phyloP scores from a whole-genome alignment of 2,113 vertebrate species.

The Canis aureus region DNA sequence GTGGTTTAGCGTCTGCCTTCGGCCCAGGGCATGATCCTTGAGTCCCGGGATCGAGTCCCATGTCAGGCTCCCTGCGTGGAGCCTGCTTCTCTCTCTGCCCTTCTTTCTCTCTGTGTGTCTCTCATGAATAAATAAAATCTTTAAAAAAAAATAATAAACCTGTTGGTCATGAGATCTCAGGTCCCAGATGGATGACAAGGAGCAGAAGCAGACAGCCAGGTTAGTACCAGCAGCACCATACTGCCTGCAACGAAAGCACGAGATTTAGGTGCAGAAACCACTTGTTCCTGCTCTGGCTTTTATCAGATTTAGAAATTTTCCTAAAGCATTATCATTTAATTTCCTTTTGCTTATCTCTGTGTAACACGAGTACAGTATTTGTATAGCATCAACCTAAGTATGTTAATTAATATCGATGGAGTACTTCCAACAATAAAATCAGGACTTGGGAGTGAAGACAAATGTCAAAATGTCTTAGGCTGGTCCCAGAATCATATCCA shows the following conservation, averaged over 20 bases:
- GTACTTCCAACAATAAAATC: constrained; percentile 8
- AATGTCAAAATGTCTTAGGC: background rate
- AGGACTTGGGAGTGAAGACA: constrained; percentile 47
- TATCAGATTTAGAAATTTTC: background rate
- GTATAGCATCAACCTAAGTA: background rate
- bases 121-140: too few relatives aligned
- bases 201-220: background rate
- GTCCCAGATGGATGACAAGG: background rate
- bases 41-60: too few relatives aligned
- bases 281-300: background rate
- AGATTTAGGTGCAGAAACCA: background rate
- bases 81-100: too few relatives aligned
- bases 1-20: too few relatives aligned
- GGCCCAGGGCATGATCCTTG: too few relatives aligned
- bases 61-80: too few relatives aligned
- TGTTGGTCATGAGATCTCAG: background rate
- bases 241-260: background rate
- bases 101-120: too few relatives aligned
- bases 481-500: background rate
- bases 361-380: background rate
- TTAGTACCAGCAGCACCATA: background rate
- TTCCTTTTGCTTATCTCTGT: background rate
- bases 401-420: background rate
- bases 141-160: background rate
- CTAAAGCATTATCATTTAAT: background rate